Percentiles rank a stretch among this genome's conserved stretches.
Conservation (phyloP, 2,113 vertebrate species). For the Plecturocebus donacophilus region DNA sequence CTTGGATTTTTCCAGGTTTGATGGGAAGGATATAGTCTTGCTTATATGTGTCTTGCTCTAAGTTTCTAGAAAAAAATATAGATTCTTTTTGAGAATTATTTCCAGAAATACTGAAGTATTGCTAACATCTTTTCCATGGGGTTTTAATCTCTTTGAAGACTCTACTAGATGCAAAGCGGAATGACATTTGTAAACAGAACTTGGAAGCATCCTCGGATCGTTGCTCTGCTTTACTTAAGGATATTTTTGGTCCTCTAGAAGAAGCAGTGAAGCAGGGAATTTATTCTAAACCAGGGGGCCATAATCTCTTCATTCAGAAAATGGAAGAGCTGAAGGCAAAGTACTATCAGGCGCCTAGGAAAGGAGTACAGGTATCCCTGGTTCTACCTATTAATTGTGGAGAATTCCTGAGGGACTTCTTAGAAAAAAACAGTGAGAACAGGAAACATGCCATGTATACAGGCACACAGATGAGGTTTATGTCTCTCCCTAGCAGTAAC, state of each 20-base stretch:
- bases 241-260: constrained; percentile 65
- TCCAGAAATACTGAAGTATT: background rate
- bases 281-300: constrained; percentile 62
- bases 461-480: background rate
- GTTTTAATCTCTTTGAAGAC: constrained; percentile 19
- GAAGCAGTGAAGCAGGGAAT: background rate
- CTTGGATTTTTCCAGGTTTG: background rate
- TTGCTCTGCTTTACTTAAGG: constrained; percentile 57
- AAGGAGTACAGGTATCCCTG: constrained; percentile 72
- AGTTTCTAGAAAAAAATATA: background rate
- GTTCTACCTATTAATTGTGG: background rate
- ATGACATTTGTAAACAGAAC: constrained; percentile 59
- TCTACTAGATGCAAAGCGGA: constrained; percentile 35
- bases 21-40: background rate
- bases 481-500: background rate
- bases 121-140: background rate
- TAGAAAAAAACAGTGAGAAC: background rate
- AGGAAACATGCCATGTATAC: background rate
- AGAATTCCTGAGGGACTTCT: background rate
- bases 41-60: background rate
- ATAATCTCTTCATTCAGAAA: constrained; percentile 36
- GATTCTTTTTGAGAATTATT: background rate
- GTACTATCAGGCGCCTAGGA: constrained; percentile 53
- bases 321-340: constrained; percentile 30
- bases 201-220: background rate